Base-by-base conservation (phyloP, 2,797 vertebrate genomes). In the Ceyx erithaca region DNA sequence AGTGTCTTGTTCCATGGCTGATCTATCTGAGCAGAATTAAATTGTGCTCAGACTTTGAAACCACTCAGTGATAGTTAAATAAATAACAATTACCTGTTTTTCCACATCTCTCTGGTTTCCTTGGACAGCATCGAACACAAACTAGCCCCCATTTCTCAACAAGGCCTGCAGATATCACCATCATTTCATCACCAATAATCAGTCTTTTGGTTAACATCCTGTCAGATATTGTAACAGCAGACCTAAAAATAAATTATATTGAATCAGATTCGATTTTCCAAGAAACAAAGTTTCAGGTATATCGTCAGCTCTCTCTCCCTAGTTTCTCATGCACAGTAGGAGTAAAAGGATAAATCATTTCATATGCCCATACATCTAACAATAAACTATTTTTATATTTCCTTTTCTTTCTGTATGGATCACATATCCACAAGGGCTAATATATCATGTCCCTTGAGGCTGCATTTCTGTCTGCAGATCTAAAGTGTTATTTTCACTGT, bases 341-440 rank as follows among this genome's bases (percentile, higher is more conserved):
- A 77, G 30, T 41, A 68, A 79, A 77, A 85, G 31, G 45, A 95
- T 70, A 90, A 90, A 83, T 62, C 92, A 48, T 58, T 85, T 73
- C 91, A 58, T 79, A 31, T 72, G 64, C 79, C 94, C 61, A 3
- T 75, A 89, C 77, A 66, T 87, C 83, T 81, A 83, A 94, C 90
- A 75, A 75, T 62, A 88, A 76, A 87, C 46, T 93, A 78, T 90
- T 94, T 94, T 92, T 91, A 54, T 94, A 89, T 92, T 91, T 93
- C 76, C 48, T 92, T 94, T 93, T 67, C 76, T 94, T 92, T 96
- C 91, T 92, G 76, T 96, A 95, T 84, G 95, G 93, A 92, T 94
- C 88, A 89, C 92, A 89, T 90, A 93, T 95, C 96, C 95, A 95
- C 94, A 96, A 97, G 96, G 96, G 96, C 96, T 97, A 96, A 96